Base-by-base conservation (phyloP, 2,797 vertebrate genomes). In the Gastrophryne carolinensis region DNA sequence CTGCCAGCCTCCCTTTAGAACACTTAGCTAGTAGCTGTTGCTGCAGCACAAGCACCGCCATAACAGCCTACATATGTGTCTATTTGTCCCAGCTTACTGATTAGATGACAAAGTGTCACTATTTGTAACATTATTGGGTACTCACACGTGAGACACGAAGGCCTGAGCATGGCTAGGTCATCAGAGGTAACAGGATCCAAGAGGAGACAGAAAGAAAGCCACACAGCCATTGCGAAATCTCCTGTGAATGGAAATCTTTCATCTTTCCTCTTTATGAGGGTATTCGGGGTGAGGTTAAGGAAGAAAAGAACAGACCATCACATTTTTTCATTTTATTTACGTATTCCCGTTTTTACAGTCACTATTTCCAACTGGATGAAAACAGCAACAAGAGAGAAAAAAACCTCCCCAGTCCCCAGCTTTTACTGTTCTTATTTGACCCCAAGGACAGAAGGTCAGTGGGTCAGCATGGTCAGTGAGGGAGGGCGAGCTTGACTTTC, bases 101-200 rank as follows among this genome's bases (percentile, higher is more conserved):
- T 47, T 21, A 21, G 44, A 17, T 17, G 15, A 44, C 39, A 41
- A 41, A 39, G 8, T 63, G 35, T n/a, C 27, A 6, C 3, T 17
- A 9, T 47, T 8, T 39, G 34, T 30, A 26, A 7, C 29, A 15
- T 58, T 12, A 17, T 21, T 37, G 27, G 32, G 47, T 53, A 17
- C 32, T 52, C 53, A 23, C 32, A 75, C 32, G 64, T 69, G 17
- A 75, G 23, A 12, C 64, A n/a, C 3, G 32, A 35, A 34, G 34
- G 17, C 3, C 60, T 64, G n/a, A 61, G 26, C 64, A 60, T 50
- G 24, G 32, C 61, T 60, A 50, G 68, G 75, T 78, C 75, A 78
- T 72, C 27, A 72, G 75, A 78, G 75, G 75, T 78, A 78, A 78
- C 39, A 49, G 41, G 68, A 70, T 78, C 75, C 68, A 50, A 60